phyloP scores from a whole-genome alignment of 2,797 vertebrate genomes.

The Sphenodon punctatus region DNA sequence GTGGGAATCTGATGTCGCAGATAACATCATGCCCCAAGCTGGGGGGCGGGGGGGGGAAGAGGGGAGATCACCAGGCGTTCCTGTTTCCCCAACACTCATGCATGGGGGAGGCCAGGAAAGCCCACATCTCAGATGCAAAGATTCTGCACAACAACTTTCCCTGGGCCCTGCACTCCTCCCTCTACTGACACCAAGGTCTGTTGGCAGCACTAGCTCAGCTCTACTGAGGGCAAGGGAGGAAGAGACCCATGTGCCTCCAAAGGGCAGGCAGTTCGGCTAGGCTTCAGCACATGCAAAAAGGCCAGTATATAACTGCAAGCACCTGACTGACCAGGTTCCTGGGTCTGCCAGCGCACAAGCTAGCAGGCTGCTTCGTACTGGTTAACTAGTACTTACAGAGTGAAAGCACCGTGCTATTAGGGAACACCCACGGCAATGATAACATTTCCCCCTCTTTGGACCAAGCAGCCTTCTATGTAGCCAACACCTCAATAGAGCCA shows the following conservation, averaged over 20 bases:
- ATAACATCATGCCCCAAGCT: background rate
- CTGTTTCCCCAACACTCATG: background rate
- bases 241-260: background rate
- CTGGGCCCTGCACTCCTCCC: too few species aligned
- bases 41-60: background rate
- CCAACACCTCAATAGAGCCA: background rate
- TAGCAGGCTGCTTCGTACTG: too few species aligned
- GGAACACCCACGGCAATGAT: background rate
- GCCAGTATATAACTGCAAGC: background rate
- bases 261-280: background rate
- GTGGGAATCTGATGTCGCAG: background rate
- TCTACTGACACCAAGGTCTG: too few species aligned
- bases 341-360: background rate
- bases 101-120: too few species aligned
- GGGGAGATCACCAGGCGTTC: background rate
- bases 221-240: too few species aligned
- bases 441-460: background rate
- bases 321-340: background rate
- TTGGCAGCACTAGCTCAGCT: background rate
- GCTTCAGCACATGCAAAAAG: background rate
- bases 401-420: background rate
- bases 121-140: background rate
- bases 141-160: background rate
- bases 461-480: background rate
- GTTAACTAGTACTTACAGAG: background rate